These are phyloP conservation scores for Phenganax marumi DNA, from an alignment of 92 coral and sea anemone genomes.

Conservation along the genomic window DNA sequence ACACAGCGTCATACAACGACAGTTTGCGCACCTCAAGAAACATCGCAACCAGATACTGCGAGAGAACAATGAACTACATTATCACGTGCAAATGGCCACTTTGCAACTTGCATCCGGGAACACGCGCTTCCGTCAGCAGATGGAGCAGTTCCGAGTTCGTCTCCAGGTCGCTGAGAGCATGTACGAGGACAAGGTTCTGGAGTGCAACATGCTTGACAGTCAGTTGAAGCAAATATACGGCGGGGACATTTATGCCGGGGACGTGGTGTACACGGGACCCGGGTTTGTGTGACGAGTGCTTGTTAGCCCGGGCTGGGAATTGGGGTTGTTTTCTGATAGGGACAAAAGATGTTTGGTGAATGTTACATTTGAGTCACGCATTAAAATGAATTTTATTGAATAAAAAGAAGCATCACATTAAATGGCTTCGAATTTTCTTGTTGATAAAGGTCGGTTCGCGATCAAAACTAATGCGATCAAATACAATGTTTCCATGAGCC, in stretches of 20 bases:
- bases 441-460: neutral
- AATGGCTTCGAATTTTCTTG: neutral
- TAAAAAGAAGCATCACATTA: neutral
- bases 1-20: slow-evolving; percentile 64
- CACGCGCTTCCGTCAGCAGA: slow-evolving; percentile 84
- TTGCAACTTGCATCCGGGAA: slow-evolving; percentile 87
- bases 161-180: slow-evolving; percentile 79
- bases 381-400: neutral
- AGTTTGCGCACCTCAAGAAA: slow-evolving; percentile 79
- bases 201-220: slow-evolving; percentile 83
- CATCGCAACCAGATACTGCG: slow-evolving; percentile 93
- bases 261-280: slow-evolving; percentile 16
- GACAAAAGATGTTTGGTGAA: neutral
- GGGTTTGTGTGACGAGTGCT: slow-evolving; percentile 19
- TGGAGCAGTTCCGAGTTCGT: slow-evolving; percentile 86
- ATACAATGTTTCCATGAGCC: neutral
- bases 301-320: neutral
- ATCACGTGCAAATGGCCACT: slow-evolving; percentile 94
- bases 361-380: slow-evolving; percentile 11
- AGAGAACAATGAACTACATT: slow-evolving; percentile 82
- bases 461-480: neutral
- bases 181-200: slow-evolving; percentile 89
- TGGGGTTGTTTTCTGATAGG: neutral
- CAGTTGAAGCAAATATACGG: slow-evolving; percentile 74
- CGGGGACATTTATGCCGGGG: slow-evolving; percentile 28